Evolutionary conservation across 2,888 invertebrate species (phyloP).

Genomic region (Patella pellucida): DNA sequence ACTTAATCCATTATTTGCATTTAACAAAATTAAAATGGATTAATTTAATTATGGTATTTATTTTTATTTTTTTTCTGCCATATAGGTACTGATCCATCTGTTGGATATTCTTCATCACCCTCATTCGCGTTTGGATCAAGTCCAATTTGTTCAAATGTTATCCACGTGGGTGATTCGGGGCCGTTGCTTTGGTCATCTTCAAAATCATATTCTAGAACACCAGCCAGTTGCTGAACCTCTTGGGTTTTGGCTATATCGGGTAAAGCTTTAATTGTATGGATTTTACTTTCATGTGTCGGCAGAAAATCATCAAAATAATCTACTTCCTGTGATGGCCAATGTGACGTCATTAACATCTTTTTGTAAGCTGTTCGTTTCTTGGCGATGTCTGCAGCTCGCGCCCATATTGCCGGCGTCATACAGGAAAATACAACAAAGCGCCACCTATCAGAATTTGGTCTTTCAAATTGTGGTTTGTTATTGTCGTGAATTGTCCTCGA

Average conservation of each 20-base stretch:
- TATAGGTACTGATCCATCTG: neutral
- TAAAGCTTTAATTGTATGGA: conserved; percentile 23
- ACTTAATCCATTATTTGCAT: no score
- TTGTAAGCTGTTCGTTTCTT: conserved; percentile 44
- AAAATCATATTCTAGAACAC: conserved; percentile 43
- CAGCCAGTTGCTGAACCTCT: conserved; percentile 43
- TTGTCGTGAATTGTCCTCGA: conserved; percentile 56
- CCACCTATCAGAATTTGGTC: conserved; percentile 47
- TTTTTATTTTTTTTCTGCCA: conserved; percentile 9
- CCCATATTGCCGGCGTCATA: conserved; percentile 58
- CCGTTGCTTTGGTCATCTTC: conserved; percentile 47
- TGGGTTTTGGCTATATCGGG: conserved; percentile 45
- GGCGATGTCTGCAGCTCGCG: conserved; percentile 39
- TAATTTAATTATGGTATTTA: no score
- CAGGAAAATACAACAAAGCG: conserved; percentile 51
- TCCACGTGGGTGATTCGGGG: conserved; percentile 25
- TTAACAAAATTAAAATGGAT: no score
- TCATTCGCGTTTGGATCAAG: neutral
- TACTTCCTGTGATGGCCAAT: conserved; percentile 48
- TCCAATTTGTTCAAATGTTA: neutral
- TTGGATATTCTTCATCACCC: neutral
- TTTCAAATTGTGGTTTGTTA: conserved; percentile 39
- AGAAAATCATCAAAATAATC: conserved; percentile 28
- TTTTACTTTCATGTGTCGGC: conserved; percentile 12
- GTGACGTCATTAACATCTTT: conserved; percentile 40